These are phyloP conservation scores for Dysmachus trigonus DNA, from an alignment of 2,888 invertebrate genomes.

Conservation along the genomic window DNA sequence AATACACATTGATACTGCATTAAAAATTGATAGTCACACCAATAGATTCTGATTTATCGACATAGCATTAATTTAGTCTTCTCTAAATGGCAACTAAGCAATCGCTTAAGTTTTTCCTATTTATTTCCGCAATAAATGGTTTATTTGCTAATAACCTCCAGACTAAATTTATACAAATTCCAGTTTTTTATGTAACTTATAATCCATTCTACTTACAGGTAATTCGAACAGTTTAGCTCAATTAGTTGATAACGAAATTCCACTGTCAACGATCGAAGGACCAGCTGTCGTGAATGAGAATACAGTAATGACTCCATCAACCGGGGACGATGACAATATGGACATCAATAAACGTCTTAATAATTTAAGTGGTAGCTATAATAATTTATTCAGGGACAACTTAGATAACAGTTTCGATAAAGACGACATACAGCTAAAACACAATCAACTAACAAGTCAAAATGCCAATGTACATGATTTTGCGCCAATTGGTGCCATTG, in stretches of 20 bases:
- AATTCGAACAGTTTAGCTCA: constrained; percentile 75
- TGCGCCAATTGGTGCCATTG: constrained; percentile 17
- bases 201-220: constrained; percentile 63
- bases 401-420: constrained; percentile 54
- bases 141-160: not conserved
- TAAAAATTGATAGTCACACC: not conserved
- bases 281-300: constrained; percentile 51
- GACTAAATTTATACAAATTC: not conserved
- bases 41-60: not conserved
- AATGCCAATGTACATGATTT: constrained; percentile 23
- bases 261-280: constrained; percentile 66
- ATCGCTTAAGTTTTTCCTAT: constrained; percentile 1
- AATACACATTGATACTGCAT: not conserved
- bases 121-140: constrained; percentile 9
- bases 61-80: not conserved
- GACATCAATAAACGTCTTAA: constrained; percentile 54
- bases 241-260: constrained; percentile 72
- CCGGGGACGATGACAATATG: constrained; percentile 59
- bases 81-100: constrained; percentile 37
- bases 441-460: constrained; percentile 20
- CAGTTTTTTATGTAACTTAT: constrained; percentile 42
- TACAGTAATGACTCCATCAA: constrained; percentile 20
- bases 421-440: constrained; percentile 29
- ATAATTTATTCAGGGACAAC: constrained; percentile 62
- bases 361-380: constrained; percentile 63